These are phyloP conservation scores for Stichopus horrens DNA, from an alignment of 53 echinoderm and acorn worm species.

Conservation along the genomic window DNA sequence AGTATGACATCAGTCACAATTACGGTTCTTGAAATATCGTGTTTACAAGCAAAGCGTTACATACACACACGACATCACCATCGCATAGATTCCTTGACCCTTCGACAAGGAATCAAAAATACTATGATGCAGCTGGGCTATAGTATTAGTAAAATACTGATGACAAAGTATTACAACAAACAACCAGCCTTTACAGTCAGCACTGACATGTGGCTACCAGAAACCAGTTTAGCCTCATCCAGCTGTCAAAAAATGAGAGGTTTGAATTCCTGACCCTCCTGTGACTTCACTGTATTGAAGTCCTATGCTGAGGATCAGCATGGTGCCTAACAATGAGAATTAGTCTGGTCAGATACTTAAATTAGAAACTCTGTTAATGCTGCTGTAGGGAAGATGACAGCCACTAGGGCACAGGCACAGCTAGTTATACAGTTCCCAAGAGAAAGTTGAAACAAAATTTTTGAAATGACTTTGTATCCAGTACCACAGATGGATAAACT, in stretches of 20 bases:
- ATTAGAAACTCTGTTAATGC: not conserved
- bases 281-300: not conserved
- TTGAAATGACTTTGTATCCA: not conserved
- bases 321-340: not conserved
- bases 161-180: not conserved
- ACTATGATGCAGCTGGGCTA: too few species aligned
- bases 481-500: not conserved
- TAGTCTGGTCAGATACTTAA: not conserved
- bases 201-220: not conserved
- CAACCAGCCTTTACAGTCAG: not conserved
- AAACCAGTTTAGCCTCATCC: not conserved
- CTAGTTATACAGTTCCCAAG: not conserved
- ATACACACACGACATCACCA: too few species aligned
- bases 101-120: too few species aligned
- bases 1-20: too few species aligned
- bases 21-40: too few species aligned
- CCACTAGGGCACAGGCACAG: not conserved
- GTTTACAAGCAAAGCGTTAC: too few species aligned
- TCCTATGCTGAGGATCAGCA: not conserved
- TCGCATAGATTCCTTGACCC: too few species aligned
- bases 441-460: not conserved
- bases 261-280: not conserved
- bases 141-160: not conserved
- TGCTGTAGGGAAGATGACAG: not conserved
- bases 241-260: not conserved